Conservation (phyloP, 2,888 invertebrate genomes). For the Sminthurides aquaticus region DNA sequence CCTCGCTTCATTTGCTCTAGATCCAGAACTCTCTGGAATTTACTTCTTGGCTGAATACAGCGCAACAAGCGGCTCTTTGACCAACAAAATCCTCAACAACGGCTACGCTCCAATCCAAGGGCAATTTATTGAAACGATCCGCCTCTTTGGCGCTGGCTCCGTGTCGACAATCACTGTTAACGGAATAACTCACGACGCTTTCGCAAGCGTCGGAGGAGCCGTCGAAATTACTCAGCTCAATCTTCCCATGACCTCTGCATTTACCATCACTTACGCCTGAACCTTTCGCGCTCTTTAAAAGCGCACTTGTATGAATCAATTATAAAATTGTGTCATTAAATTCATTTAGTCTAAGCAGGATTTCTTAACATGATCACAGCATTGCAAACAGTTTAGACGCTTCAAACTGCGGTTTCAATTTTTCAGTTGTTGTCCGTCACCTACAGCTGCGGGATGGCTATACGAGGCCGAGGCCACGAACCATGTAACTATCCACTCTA, state of each 20-base stretch:
- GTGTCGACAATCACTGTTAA: slow-evolving; percentile 46
- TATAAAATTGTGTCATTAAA: no score
- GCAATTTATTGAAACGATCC: slow-evolving; percentile 24
- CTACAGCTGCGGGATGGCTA: no score
- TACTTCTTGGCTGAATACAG: slow-evolving; percentile 29
- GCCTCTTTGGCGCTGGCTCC: slow-evolving; percentile 33
- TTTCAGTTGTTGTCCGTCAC: background rate
- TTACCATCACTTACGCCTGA: background rate
- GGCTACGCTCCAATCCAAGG: slow-evolving; percentile 27
- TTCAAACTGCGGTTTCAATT: background rate
- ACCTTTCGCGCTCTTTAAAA: no score
- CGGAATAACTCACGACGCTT: slow-evolving; percentile 35
- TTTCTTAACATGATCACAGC: no score
- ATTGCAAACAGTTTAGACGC: background rate
- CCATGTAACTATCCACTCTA: no score
- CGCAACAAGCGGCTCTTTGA: slow-evolving; percentile 20
- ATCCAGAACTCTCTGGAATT: slow-evolving; percentile 25
- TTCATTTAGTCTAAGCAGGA: no score
- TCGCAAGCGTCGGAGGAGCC: slow-evolving; percentile 33
- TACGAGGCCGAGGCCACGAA: no score
- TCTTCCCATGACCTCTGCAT: slow-evolving; percentile 17
- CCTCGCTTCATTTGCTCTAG: slow-evolving; percentile 20
- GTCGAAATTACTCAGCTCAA: slow-evolving; percentile 29
- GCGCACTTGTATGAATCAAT: no score
- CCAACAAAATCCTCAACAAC: slow-evolving; percentile 19